Evolutionary conservation across 2,797 vertebrate genomes (phyloP), one percentile per base, ranked within the genome.

Genomic region (Arremon aurantiirostris): DNA sequence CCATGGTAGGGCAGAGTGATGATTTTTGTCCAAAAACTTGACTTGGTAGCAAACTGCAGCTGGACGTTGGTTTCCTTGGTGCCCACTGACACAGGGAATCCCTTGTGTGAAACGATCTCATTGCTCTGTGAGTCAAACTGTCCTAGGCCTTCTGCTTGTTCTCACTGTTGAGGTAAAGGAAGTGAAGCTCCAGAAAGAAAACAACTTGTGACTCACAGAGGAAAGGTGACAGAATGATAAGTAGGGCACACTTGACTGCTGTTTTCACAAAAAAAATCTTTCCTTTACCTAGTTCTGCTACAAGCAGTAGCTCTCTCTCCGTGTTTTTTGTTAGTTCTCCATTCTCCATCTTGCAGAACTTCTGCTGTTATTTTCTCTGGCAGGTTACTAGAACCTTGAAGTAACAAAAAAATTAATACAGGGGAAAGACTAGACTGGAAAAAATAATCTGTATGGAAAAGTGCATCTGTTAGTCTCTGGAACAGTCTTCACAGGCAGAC

Each of bases 291-390:
- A 82, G 32, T 70, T 63, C 15, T 82, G n/a, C 42, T 53, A 60
- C 34, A 73, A 65, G 32, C 8, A 63, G 32, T 56, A 63, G 53
- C 16, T 76, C 28, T 69, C 22, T 47, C 27, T 7, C 0, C 27
- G 39, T 63, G 50, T 15, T 84, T 89, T 84, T 63, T 4, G 27
- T 68, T 60, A 82, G 49, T 47, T 93, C 49, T 75, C 37, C 19
- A 50, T 86, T 84, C 83, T 89, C n/a, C 37, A n/a, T 23, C 60
- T 80, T 82, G 34, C 56, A 92, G 63, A 92, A 79, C 14, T 73
- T 73, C 47, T 70, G 37, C n/a, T 77, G 32, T 63, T 95, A 41
- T 96, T 96, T 96, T 85, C 71, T 91, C 84, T 96, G 91, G 94
- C 91, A 87, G 12, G 14, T 89, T 66, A 70, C 23, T 80, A 60